Base-by-base conservation (phyloP, 2,113 vertebrate species). In the Mystacornis crossleyi region DNA sequence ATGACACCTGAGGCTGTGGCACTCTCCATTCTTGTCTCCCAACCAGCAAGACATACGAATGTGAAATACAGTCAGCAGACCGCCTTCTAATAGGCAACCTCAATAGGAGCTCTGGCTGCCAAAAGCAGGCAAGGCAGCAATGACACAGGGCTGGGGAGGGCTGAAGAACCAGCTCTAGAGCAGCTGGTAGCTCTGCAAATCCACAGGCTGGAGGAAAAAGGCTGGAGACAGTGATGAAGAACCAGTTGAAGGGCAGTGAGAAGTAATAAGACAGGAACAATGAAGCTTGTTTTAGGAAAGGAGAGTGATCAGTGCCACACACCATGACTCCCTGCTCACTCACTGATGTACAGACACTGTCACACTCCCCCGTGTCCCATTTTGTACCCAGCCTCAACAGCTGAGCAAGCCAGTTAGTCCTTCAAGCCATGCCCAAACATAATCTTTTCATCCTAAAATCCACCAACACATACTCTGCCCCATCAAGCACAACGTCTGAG, bases 21-120 rank as follows among this genome's bases (percentile, higher is more conserved):
- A 28, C 34, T 74, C 55, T 79, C 36, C 2, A 0, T 50, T 51
- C 57, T 50, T 5, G 0, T 40, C 55, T 92, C 57, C n/a, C 60
- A 61, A 16, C 29, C n/a, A 53, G 40, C 47, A 78, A 71, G 84
- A 38, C 10, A 10, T 25, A 26, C 25, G 34, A 38, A 6, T 0
- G 0, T 84, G 65, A 55, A 58, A 70, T 16, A 34, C 0, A 18
- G 28, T 17, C 5, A 43, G 33, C 69, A 74, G 54, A 81, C 31
- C 0, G 0, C 33, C 48, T 64, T 55, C 33, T 75, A 47, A 36
- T 18, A 51, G 55, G 50, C 34, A 40, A 42, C 0, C n/a, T n/a
- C n/a, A n/a, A n/a, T n/a, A n/a, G n/a, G n/a, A 74, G 43, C 40
- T 51, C 13, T 42, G 33, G 23, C 53, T 67, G 43, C 71, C 58